Evolutionary conservation across 2,888 invertebrate species (phyloP).

Genomic region (Hirtodrosophila histrioides): DNA sequence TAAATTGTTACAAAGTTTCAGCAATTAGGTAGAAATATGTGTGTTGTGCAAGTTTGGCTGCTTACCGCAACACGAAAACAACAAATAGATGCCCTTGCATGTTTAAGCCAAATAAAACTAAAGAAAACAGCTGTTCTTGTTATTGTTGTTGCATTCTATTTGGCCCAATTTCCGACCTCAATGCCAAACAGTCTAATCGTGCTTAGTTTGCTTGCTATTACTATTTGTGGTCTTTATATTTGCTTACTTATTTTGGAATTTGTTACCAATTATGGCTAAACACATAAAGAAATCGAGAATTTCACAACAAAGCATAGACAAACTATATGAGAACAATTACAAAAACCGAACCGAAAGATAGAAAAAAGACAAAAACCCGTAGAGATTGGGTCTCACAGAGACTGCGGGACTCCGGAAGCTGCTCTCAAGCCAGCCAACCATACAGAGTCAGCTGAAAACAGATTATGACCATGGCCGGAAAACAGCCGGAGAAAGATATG

Average conservation of each 20-base stretch:
- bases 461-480: no score
- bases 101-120: conserved; percentile 68
- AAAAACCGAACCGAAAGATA: no score
- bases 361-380: no score
- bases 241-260: conserved; percentile 30
- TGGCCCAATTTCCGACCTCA: conserved; percentile 16
- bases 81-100: conserved; percentile 70
- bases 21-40: conserved; percentile 68
- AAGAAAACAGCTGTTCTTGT: conserved; percentile 53
- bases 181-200: not conserved
- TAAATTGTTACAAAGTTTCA: conserved; percentile 69
- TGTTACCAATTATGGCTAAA: conserved; percentile 27
- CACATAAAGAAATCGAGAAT: conserved; percentile 21
- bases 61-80: conserved; percentile 33
- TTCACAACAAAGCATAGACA: conserved; percentile 14
- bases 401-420: no score
- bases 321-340: conserved; percentile 1
- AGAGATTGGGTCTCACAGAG: no score
- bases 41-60: conserved; percentile 43
- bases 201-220: conserved; percentile 2
- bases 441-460: no score
- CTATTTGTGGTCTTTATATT: conserved; percentile 24
- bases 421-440: no score
- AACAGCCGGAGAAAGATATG: no score
- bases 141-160: conserved; percentile 33